A percentile compares a stretch with the other conserved stretches of the same genome.
These are phyloP conservation scores for Oryzias javanicus DNA, from an alignment of 2,113 vertebrate species.

Conservation along the genomic window DNA sequence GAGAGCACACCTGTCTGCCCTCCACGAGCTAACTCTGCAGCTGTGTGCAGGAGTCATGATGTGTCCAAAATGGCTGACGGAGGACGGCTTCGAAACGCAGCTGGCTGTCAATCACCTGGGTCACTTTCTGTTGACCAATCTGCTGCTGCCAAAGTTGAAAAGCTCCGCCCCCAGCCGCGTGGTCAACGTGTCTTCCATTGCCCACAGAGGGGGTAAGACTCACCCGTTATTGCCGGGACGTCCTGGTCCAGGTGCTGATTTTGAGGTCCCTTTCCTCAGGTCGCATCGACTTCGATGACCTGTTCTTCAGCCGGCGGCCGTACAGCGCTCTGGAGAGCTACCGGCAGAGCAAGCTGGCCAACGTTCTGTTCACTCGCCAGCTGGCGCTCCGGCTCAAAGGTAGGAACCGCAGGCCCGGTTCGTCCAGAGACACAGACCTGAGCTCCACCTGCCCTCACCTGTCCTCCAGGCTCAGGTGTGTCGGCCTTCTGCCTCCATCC, in stretches of 20 bases:
- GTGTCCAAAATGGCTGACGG: conserved; percentile 76
- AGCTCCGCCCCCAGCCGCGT: conserved; percentile 73
- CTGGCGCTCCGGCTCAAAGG: conserved; percentile 63
- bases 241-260: too few species aligned
- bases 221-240: too few species aligned
- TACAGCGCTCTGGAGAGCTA: conserved; percentile 73
- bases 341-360: conserved; percentile 79
- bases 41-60: conserved; percentile 75
- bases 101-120: conserved; percentile 78
- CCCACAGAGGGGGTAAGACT: conserved; percentile 60
- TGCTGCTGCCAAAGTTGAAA: conserved; percentile 69
- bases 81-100: conserved; percentile 79
- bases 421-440: too few species aligned
- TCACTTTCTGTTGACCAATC: conserved; percentile 77
- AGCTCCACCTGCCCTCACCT: not conserved
- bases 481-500: conserved; percentile 74
- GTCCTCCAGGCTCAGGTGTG: conserved; percentile 64
- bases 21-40: too few species aligned
- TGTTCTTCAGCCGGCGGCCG: conserved; percentile 63
- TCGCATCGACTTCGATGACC: conserved; percentile 71
- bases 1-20: not conserved
- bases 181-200: conserved; percentile 73
- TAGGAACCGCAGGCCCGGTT: conserved; percentile 2
- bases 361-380: conserved; percentile 75
- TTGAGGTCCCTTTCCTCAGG: conserved; percentile 40